A percentile compares a stretch with the other conserved stretches of the same genome.
Evolutionary conservation across 2,888 invertebrate species (phyloP).

Genomic region (Leptopterna dolabrata): DNA sequence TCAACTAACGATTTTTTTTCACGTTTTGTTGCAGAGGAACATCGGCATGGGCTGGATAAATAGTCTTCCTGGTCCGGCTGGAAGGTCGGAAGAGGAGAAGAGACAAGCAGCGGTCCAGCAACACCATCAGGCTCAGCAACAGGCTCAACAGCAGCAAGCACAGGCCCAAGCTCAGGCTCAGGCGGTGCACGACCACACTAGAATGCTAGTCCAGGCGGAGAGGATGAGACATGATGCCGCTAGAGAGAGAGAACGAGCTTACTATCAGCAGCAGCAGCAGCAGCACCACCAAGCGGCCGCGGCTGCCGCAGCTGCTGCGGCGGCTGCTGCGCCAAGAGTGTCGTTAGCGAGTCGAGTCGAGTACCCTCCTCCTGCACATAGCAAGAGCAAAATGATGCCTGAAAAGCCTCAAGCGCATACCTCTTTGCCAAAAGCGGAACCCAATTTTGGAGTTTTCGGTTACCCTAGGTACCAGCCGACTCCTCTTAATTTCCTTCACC

Average conservation of each 20-base stretch:
- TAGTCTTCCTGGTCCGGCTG: constrained; percentile 65
- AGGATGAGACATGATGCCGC: constrained; percentile 57
- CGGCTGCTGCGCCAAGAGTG: constrained; percentile 26
- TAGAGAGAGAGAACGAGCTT: constrained; percentile 67
- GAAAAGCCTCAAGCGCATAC: constrained; percentile 63
- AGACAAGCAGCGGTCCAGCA: constrained; percentile 64
- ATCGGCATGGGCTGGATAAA: constrained; percentile 65
- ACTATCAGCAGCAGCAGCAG: constrained; percentile 67
- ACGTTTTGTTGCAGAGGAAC: constrained; percentile 60
- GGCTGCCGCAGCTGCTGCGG: constrained; percentile 46
- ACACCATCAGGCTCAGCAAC: constrained; percentile 55
- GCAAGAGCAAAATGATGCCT: constrained; percentile 65
- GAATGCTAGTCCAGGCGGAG: constrained; percentile 37
- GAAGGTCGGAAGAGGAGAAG: constrained; percentile 66
- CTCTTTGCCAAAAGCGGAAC: constrained; percentile 73
- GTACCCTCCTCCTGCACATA: constrained; percentile 69
- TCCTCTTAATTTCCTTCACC: constrained; percentile 60
- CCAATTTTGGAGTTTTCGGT: constrained; percentile 74
- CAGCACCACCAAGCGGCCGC: constrained; percentile 65
- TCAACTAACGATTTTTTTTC: not conserved
- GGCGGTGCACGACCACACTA: constrained; percentile 41
- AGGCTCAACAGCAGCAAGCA: not conserved
- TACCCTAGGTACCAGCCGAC: constrained; percentile 72
- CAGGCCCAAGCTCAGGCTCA: constrained; percentile 58
- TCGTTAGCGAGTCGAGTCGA: constrained; percentile 66